phyloP scores from a whole-genome alignment of 2,113 vertebrate genomes.

The Sterrhoptilus dennistouni region DNA sequence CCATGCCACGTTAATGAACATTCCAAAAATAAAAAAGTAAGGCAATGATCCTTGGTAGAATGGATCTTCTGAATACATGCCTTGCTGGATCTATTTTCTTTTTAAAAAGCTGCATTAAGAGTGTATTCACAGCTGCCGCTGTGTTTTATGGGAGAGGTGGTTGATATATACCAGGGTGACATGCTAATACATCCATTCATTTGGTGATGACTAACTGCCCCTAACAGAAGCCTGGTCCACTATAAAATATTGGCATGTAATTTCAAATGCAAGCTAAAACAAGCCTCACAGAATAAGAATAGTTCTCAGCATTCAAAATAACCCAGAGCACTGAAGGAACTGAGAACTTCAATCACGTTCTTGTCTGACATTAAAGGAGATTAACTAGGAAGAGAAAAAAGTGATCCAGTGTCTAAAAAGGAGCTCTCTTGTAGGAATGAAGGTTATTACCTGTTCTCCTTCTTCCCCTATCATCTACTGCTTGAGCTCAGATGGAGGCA shows the following conservation, averaged over 20 bases:
- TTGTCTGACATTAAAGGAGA: neutral
- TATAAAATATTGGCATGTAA: neutral
- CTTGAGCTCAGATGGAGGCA: neutral
- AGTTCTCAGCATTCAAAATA: neutral
- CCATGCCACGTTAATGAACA: rapidly evolving
- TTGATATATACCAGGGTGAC: neutral
- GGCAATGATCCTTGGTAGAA: neutral
- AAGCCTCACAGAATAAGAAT: neutral
- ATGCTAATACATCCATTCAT: neutral
- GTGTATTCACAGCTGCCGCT: neutral
- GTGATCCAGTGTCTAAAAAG: neutral
- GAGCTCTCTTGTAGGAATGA: neutral
- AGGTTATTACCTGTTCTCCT: neutral
- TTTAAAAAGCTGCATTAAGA: neutral
- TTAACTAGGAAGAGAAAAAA: neutral
- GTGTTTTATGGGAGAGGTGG: neutral
- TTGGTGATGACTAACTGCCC: neutral
- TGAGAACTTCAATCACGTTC: neutral
- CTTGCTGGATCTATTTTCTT: neutral
- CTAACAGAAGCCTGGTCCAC: neutral
- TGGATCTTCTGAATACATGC: neutral
- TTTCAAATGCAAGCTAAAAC: conserved; percentile 1
- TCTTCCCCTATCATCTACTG: neutral
- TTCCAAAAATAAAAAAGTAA: neutral
- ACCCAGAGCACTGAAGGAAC: neutral